A percentile compares a stretch with the other conserved stretches of the same genome.
These are phyloP conservation scores for Garra rufa DNA, from an alignment of 2,113 vertebrate species.

Conservation along the genomic window DNA sequence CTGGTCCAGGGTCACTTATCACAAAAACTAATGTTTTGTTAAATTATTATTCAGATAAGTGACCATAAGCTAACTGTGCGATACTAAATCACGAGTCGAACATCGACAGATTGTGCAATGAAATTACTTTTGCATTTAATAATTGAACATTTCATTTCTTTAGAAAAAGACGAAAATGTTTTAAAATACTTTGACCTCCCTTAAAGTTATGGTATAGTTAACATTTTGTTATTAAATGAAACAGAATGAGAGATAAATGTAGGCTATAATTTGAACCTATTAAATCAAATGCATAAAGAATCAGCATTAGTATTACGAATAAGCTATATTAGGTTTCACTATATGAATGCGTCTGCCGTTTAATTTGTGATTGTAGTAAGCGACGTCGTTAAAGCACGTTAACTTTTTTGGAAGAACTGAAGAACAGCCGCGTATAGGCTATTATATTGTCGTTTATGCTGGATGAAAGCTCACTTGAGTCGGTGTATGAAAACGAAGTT, in stretches of 20 bases:
- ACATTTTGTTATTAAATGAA: background rate
- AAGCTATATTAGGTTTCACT: background rate
- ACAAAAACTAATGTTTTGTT: background rate
- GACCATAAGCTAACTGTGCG: background rate
- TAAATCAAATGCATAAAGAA: background rate
- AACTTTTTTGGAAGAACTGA: background rate
- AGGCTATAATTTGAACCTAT: background rate
- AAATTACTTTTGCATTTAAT: background rate
- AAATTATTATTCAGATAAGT: background rate
- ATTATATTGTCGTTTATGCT: background rate
- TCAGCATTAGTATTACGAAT: background rate
- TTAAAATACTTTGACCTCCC: background rate
- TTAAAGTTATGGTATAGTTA: background rate
- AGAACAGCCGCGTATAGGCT: background rate
- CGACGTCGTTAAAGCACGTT: background rate
- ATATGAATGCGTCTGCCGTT: background rate
- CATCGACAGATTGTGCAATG: background rate
- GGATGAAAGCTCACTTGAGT: background rate
- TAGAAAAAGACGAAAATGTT: background rate
- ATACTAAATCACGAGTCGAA: background rate
- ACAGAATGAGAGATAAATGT: background rate
- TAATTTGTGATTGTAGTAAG: background rate
- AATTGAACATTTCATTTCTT: background rate
- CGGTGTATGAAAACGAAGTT: constrained; percentile 3
- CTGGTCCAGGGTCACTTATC: too few relatives aligned